Base-by-base conservation (phyloP, 2,113 vertebrate species). In the Condylura cristata region DNA sequence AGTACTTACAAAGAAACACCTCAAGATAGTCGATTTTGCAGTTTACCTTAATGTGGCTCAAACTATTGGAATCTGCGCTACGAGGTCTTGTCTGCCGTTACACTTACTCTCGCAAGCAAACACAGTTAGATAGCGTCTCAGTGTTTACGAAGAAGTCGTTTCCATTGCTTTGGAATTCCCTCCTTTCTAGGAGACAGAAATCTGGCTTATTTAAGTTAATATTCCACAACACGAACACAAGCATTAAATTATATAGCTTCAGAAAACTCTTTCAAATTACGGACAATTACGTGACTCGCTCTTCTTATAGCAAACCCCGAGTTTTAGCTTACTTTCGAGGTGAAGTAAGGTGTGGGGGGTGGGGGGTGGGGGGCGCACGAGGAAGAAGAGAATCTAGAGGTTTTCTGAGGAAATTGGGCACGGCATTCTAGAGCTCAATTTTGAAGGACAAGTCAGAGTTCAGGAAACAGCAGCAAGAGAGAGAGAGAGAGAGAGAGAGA, bases 121-220 rank as follows among this genome's bases (percentile, higher is more conserved):
- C n/a, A n/a, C n/a, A n/a, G n/a, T n/a, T n/a, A 75, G 22, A 51
- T 18, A 10, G 70, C 37, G 65, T 81, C n/a, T 82, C 92, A 92
- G n/a, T 34, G 80, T 58, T 51, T 88, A 39, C 22, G 51, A 72
- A 26, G 22, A 83, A 7, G 70, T 46, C 41, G 4, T 78, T 72
- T n/a, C 51, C 6, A 46, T 75, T 71, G 6, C 82, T 63, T 81
- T 63, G 30, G 75, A 51, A 70, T 83, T 82, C 18, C 34, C 75
- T 83, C 28, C 75, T 83, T 71, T 79, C 46, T 44, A 11, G 20
- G 28, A 6, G 39, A 11, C 14, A 70, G 8, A 86, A 56, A 3
- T 32, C 74, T 61, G 22, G 20, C n/a, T 53, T 79, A 70, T 53
- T 75, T 32, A 85, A 58, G 16, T 1, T 16, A 85, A 76, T 48